Base-by-base conservation (phyloP, 2,888 invertebrate species). In the Lissocephala sabroskyi region DNA sequence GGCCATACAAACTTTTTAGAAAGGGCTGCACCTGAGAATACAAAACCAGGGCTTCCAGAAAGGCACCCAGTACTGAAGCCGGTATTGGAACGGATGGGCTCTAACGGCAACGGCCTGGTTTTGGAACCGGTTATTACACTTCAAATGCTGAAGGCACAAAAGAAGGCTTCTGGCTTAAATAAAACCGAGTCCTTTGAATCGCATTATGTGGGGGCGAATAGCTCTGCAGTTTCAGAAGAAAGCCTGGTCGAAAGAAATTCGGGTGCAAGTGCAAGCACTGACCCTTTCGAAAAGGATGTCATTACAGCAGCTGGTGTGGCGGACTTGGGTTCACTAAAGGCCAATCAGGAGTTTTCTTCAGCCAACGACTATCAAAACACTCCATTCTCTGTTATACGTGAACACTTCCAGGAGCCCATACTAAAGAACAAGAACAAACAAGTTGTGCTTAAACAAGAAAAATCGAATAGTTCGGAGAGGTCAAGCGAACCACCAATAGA, bases 131-230 rank as follows among this genome's bases (percentile, higher is more conserved):
- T 91, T 0, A 87, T 90, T 9, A 90, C 91, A 0, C 77, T 91
- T 26, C 91, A 91, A 82, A 91, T 91, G 91, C 86, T 91, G 37
- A 90, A 91, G 68, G 86, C 87, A 0, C 86, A 87, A 64, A 82
- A 85, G 51, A 79, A 85, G 40, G 53, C 79, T 0, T n/a, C n/a
- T n/a, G n/a, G n/a, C n/a, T n/a, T n/a, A n/a, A n/a, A n/a, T n/a
- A n/a, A n/a, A n/a, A n/a, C n/a, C n/a, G n/a, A n/a, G n/a, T n/a
- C n/a, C n/a, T n/a, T n/a, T n/a, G n/a, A n/a, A n/a, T n/a, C n/a
- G n/a, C n/a, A n/a, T n/a, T n/a, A n/a, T n/a, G 39, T 62, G 0
- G 73, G 77, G 0, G 74, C 79, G 0, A 23, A 11, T 30, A 9
- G 4, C 26, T 26, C 9, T 26, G 9, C 26, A 26, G 26, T 9